Evolutionary conservation across 1,140 invertebrate species (phyloP).

Genomic region (Diplogasteroides magnus): DNA sequence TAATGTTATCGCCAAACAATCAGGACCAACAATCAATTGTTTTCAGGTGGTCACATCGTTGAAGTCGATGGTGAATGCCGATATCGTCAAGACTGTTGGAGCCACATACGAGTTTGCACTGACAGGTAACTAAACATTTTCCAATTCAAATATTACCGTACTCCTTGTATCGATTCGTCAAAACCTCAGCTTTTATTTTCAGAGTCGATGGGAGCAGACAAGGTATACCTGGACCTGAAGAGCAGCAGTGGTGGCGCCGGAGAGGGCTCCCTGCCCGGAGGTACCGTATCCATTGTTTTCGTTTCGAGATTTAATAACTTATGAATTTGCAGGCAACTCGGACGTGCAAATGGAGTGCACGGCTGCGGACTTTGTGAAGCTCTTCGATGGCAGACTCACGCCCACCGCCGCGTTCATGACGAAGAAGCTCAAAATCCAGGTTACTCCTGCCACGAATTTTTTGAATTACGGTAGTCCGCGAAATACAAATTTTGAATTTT

Average conservation of each 20-base stretch:
- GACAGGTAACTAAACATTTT: slow-evolving; percentile 63
- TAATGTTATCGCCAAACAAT: too few relatives aligned
- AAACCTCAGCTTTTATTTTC: too few relatives aligned
- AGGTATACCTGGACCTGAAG: slow-evolving; percentile 84
- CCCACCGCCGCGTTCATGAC: slow-evolving; percentile 87
- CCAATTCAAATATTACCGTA: slow-evolving; percentile 9
- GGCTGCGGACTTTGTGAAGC: slow-evolving; percentile 61
- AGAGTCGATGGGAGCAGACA: slow-evolving; percentile 66
- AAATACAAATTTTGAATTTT: background rate
- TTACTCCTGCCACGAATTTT: background rate
- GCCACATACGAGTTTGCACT: slow-evolving; percentile 83
- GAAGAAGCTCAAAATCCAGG: slow-evolving; percentile 83
- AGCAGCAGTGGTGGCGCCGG: slow-evolving; percentile 74
- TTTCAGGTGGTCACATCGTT: slow-evolving; percentile 73
- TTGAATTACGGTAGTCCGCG: background rate
- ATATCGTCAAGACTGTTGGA: slow-evolving; percentile 74
- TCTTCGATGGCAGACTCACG: slow-evolving; percentile 75
- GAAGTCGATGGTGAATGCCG: slow-evolving; percentile 65
- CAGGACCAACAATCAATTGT: too few relatives aligned
- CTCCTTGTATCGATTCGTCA: too few relatives aligned
- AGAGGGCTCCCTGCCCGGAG: slow-evolving; percentile 65
- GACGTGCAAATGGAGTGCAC: slow-evolving; percentile 83
- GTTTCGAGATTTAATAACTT: background rate
- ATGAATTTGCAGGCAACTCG: slow-evolving; percentile 56
- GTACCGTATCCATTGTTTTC: slow-evolving; percentile 22